Evolutionary conservation across 2,113 vertebrate genomes (phyloP), one percentile per base, ranked within the genome.

Genomic region (Trematomus loennbergii): DNA sequence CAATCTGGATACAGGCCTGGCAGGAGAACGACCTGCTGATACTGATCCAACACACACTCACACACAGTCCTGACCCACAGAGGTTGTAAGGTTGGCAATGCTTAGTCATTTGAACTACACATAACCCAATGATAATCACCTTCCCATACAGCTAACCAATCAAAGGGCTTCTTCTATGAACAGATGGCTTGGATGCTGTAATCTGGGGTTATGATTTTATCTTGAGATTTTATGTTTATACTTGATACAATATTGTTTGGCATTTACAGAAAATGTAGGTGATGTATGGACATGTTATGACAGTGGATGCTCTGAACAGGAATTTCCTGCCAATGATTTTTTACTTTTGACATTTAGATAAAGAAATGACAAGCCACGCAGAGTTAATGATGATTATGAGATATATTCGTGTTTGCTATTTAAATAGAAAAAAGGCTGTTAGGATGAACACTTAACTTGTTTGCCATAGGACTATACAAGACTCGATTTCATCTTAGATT

Each of bases 181-280:
- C 90, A 87, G 84, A 88, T 90, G 84, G 81, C 73, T 7, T 64
- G 16, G n/a, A 53, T 59, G 72, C 55, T 49, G 49, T 90, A 86
- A 91, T 82, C 83, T 85, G 61, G 1, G 4, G 20, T 10, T 71
- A 78, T 76, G 81, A 84, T 33, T 84, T 81, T 65, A 25, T 78
- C 66, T 73, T 62, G 63, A 81, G 80, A 75, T 59, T 66, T 67
- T 5, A 77, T 22, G n/a, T n/a, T n/a, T n/a, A n/a, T n/a, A n/a
- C n/a, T n/a, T 80, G 18, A 6, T 3, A 2, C 3, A 12, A 8
- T 25, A 52, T 62, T 61, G 18, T 17, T 25, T 45, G 48, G 52
- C 8, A 53, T 70, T 43, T 58, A 72, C 33, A 73, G 69, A 67
- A 76, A 68, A 60, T 69, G 40, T 43, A 65, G 66, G 48, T 54